These are phyloP conservation scores for Amiota communis DNA, from an alignment of 2,888 invertebrate species.

Conservation along the genomic window DNA sequence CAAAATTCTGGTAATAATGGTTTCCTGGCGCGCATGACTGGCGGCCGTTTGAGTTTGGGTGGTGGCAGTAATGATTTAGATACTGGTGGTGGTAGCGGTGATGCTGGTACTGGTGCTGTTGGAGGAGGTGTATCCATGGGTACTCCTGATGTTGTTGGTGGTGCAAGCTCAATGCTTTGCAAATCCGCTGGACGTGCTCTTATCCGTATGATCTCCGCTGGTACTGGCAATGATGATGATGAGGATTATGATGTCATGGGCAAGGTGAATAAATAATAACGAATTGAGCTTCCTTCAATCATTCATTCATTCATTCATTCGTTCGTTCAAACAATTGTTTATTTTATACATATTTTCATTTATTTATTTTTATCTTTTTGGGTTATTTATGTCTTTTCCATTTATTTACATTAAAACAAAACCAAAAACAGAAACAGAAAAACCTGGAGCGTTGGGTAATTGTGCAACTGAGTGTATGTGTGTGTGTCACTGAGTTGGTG, in stretches of 20 bases:
- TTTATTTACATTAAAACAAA: no score
- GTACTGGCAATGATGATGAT: slow-evolving; percentile 54
- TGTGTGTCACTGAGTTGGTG: neutral
- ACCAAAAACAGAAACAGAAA: no score
- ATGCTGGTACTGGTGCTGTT: slow-evolving; percentile 35
- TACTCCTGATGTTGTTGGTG: neutral
- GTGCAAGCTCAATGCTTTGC: slow-evolving; percentile 51
- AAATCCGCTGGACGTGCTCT: slow-evolving; percentile 62
- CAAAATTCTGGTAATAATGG: slow-evolving; percentile 38
- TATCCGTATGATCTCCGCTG: slow-evolving; percentile 66
- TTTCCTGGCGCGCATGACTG: slow-evolving; percentile 50
- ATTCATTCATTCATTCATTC: no score
- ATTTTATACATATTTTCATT: no score
- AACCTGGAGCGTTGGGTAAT: no score
- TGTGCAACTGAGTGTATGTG: no score
- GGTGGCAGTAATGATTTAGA: slow-evolving; percentile 55
- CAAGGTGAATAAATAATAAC: slow-evolving; percentile 57
- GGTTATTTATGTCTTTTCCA: no score
- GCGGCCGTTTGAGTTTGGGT: slow-evolving; percentile 47
- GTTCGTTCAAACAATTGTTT: no score
- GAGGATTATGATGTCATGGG: slow-evolving; percentile 68
- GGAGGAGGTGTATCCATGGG: neutral
- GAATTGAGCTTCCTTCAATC: neutral
- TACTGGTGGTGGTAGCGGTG: slow-evolving; percentile 45
- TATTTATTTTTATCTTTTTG: no score